Percentiles rank a stretch among this genome's conserved stretches.
Conservation (phyloP, 2,113 vertebrate species). For the Atractosteus spatula region DNA sequence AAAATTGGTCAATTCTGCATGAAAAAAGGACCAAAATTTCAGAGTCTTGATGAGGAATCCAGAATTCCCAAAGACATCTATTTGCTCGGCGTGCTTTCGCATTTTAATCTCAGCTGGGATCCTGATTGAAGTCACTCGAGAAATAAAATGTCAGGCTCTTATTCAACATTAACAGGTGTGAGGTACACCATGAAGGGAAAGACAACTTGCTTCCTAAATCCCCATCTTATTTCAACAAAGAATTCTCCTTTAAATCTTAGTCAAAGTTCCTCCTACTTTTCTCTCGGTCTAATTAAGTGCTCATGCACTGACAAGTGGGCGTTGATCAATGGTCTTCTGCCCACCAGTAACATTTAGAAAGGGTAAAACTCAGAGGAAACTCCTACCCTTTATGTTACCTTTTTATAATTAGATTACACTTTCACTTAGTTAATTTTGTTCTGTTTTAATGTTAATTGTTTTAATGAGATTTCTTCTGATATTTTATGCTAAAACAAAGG, state of each 20-base stretch:
- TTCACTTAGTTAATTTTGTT: background rate
- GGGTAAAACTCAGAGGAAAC: background rate
- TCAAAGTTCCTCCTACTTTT: background rate
- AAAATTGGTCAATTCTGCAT: too few species aligned
- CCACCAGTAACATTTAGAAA: conserved; percentile 28
- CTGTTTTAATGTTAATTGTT: background rate
- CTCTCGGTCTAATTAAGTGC: conserved; percentile 30
- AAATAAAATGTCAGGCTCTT: too few species aligned
- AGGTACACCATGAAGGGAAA: too few species aligned
- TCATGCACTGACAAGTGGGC: conserved; percentile 33
- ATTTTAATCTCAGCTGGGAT: too few species aligned
- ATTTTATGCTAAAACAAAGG: background rate
- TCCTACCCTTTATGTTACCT: conserved; percentile 5
- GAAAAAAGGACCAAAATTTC: too few species aligned
- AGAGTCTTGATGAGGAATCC: too few species aligned
- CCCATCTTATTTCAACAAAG: background rate
- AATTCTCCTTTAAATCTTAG: background rate
- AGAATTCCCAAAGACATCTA: too few species aligned
- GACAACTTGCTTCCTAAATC: too few species aligned
- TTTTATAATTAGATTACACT: conserved; percentile 1
- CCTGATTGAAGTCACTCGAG: too few species aligned
- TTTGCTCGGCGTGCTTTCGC: too few species aligned
- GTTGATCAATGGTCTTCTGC: conserved; percentile 49
- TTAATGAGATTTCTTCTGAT: background rate
- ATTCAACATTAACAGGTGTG: too few species aligned